phyloP scores from a whole-genome alignment of 23 tunicate species.

The Ascidia mentula region DNA sequence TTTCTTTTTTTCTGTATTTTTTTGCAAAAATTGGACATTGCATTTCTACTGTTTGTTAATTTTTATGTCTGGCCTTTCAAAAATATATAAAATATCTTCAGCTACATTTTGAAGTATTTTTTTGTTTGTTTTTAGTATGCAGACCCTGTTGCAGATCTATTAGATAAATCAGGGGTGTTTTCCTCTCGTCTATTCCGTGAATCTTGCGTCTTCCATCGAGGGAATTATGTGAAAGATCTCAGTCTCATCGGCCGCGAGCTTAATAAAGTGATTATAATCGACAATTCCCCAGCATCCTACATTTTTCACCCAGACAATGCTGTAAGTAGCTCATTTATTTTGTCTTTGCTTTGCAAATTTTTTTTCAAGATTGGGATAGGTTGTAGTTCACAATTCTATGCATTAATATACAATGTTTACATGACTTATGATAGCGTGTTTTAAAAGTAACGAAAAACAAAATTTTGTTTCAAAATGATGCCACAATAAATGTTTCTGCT shows the following conservation, averaged over 20 bases:
- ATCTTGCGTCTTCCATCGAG: slow-evolving; percentile 97
- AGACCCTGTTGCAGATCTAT: slow-evolving; percentile 92
- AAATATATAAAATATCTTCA: too few species aligned
- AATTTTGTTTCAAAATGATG: too few species aligned
- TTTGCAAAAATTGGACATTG: too few species aligned
- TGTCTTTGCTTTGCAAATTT: background rate
- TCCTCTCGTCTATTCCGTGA: slow-evolving; percentile 90
- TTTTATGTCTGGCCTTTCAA: too few species aligned
- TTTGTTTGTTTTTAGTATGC: slow-evolving; percentile 53
- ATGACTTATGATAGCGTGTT: too few species aligned
- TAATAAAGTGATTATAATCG: slow-evolving; percentile 86
- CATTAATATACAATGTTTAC: too few species aligned
- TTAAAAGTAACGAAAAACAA: too few species aligned
- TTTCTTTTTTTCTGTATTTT: too few species aligned
- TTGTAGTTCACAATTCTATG: too few species aligned
- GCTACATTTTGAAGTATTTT: background rate
- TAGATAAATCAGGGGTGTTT: slow-evolving; percentile 81
- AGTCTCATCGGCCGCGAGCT: slow-evolving; percentile 86
- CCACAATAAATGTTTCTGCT: too few species aligned
- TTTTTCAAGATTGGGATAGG: background rate
- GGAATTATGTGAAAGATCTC: slow-evolving; percentile 98
- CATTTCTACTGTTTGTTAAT: too few species aligned
- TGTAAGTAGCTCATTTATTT: slow-evolving; percentile 31
- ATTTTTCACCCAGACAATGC: slow-evolving; percentile 99
- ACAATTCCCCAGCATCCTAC: slow-evolving; percentile 97